A percentile compares a stretch with the other conserved stretches of the same genome.
These are phyloP conservation scores for Cerastis leucographa DNA, from an alignment of 2,888 invertebrate genomes.

Conservation along the genomic window DNA sequence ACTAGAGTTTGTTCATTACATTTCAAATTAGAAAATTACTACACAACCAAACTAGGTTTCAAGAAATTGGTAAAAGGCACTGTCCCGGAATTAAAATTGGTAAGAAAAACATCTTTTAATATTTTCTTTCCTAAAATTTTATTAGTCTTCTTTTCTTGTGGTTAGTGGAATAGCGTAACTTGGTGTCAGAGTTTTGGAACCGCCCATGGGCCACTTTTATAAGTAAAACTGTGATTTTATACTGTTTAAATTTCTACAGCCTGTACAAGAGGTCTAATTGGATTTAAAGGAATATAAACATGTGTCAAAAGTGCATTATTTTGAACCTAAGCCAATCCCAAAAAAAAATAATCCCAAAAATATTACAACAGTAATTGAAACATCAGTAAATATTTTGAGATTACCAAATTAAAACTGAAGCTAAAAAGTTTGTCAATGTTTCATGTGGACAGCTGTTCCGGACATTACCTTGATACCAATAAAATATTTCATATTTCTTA, in stretches of 20 bases:
- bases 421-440: not conserved
- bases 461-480: not conserved
- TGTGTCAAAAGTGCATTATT: not conserved
- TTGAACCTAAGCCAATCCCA: not conserved
- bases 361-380: not conserved
- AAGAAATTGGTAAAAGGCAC: not conserved
- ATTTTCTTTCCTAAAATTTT: not conserved
- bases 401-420: not conserved
- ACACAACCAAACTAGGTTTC: slow-evolving; percentile 10
- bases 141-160: not conserved
- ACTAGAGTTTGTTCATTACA: slow-evolving; percentile 42
- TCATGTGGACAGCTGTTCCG: not conserved
- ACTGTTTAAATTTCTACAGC: not conserved
- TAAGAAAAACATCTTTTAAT: not conserved
- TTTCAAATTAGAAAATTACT: slow-evolving; percentile 29
- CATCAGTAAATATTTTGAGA: not conserved
- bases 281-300: not conserved
- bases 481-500: not conserved
- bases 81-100: slow-evolving; percentile 22
- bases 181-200: too few species aligned
- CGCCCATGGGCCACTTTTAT: too few species aligned
- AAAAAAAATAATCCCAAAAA: not conserved
- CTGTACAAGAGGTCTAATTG: not conserved
- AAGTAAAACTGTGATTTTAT: not conserved
- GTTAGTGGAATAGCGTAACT: too few species aligned